These are phyloP conservation scores for Melanerpes aurifrons DNA, from an alignment of 2,113 vertebrate species.

Conservation along the genomic window DNA sequence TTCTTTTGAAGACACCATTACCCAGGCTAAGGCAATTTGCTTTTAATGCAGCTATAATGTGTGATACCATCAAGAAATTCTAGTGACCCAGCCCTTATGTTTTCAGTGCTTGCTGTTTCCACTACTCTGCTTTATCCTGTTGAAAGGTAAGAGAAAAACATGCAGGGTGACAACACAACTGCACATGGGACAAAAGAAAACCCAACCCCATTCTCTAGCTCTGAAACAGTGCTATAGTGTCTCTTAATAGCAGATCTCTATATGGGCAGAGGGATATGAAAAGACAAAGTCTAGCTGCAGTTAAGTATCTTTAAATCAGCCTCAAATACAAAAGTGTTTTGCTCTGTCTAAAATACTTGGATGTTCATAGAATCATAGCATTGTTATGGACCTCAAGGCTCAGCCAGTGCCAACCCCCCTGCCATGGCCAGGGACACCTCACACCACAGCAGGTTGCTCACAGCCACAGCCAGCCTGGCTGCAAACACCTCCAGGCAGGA, in stretches of 20 bases:
- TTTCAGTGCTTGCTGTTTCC: conserved; percentile 23
- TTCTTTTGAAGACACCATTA: conserved; percentile 53
- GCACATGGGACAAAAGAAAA: neutral
- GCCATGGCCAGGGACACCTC: too few species aligned
- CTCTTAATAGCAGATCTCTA: neutral
- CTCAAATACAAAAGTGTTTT: neutral
- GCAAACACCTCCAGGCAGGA: too few species aligned
- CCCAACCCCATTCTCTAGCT: neutral
- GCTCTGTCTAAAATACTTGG: neutral
- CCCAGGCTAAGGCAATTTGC: conserved; percentile 44
- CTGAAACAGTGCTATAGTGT: neutral
- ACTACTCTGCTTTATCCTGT: neutral
- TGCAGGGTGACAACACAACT: neutral
- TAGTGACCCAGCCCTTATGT: conserved; percentile 30
- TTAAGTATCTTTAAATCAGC: neutral
- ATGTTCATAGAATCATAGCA: neutral
- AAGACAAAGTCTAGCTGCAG: neutral
- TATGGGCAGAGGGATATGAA: neutral
- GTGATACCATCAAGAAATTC: conserved; percentile 41
- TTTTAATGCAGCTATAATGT: conserved; percentile 52
- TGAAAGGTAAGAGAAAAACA: conserved; percentile 16
- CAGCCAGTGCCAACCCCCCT: too few species aligned
- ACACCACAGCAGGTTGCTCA: too few species aligned
- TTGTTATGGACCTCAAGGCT: too few species aligned
- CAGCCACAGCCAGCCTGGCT: too few species aligned